Conservation (phyloP, 2,888 invertebrate species). For the Darwinula stevensoni region DNA sequence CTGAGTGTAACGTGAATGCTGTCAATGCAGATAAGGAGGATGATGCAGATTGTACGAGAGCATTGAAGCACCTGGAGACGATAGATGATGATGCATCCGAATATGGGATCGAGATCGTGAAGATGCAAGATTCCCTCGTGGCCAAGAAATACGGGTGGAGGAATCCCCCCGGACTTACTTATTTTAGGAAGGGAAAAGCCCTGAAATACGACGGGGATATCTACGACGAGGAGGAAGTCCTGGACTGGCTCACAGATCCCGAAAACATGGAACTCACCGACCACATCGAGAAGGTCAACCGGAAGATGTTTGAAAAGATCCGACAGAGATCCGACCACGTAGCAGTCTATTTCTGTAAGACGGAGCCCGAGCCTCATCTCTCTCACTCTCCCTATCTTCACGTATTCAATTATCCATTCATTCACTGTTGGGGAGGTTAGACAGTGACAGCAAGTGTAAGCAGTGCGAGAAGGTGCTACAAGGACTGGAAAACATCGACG, state of each 20-base stretch:
- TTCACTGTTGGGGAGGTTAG: constrained; percentile 23
- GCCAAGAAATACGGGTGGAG: constrained; percentile 74
- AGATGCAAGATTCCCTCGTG: constrained; percentile 61
- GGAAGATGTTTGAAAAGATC: constrained; percentile 75
- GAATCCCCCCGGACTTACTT: constrained; percentile 64
- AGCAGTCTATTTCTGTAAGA: constrained; percentile 73
- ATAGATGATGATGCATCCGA: constrained; percentile 75
- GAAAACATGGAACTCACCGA: constrained; percentile 81
- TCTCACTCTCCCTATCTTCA: neutral
- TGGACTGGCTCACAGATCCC: constrained; percentile 75
- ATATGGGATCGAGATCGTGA: constrained; percentile 66
- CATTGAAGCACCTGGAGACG: constrained; percentile 34
- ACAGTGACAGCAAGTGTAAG: constrained; percentile 66
- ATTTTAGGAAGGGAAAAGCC: constrained; percentile 61
- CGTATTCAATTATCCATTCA: neutral
- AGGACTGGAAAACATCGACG: constrained; percentile 75
- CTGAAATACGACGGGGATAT: constrained; percentile 79
- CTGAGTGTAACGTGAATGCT: no score
- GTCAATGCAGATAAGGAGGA: constrained; percentile 11
- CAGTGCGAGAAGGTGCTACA: constrained; percentile 61
- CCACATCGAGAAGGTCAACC: constrained; percentile 53
- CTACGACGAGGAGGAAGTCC: constrained; percentile 55
- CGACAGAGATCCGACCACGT: constrained; percentile 61
- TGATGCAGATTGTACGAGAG: constrained; percentile 10
- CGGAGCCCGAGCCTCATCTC: no score